Conservation (phyloP, 2,888 invertebrate species). For the Leptopilina drosophilae region DNA sequence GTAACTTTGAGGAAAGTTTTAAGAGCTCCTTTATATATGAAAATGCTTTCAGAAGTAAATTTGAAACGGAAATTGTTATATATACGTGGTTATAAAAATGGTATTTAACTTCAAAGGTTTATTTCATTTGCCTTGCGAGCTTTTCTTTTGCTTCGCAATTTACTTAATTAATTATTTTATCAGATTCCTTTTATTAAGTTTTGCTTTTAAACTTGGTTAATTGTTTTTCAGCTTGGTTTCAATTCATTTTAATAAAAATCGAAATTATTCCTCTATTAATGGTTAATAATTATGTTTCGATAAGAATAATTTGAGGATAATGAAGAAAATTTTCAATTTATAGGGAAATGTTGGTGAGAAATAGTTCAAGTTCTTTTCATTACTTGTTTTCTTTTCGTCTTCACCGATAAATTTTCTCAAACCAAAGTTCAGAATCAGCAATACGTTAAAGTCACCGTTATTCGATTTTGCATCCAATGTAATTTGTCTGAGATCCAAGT, state of each 20-base stretch:
- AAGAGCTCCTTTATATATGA: conserved; percentile 2
- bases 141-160: neutral
- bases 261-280: no score
- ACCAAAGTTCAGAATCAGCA: neutral
- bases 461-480: neutral
- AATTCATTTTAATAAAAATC: no score
- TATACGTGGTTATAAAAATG: neutral
- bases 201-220: no score
- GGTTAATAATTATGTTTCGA: no score
- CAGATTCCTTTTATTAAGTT: neutral
- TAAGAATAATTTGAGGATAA: neutral
- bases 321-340: conserved; percentile 5
- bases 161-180: neutral
- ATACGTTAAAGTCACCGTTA: neutral
- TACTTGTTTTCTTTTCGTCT: conserved; percentile 7
- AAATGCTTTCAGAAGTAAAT: conserved; percentile 5
- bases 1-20: neutral
- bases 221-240: no score
- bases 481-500: neutral
- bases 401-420: neutral
- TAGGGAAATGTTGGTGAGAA: neutral
- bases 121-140: neutral
- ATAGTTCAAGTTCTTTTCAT: neutral
- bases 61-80: conserved; percentile 1
- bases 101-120: neutral